phyloP scores from a whole-genome alignment of 2,113 vertebrate species.

The Murina feae region DNA sequence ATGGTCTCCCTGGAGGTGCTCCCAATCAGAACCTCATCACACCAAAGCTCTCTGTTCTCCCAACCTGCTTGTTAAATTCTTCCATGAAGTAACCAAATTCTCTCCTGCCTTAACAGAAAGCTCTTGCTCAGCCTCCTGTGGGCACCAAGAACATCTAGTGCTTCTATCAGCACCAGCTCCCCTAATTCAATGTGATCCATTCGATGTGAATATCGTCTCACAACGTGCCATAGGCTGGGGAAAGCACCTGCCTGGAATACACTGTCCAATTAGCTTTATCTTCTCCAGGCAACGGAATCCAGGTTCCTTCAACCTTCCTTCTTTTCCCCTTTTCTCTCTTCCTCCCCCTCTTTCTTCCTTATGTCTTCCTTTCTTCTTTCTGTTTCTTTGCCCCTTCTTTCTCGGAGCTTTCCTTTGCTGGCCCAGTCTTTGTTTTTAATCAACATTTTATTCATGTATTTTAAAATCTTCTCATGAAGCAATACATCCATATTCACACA shows the following conservation, averaged over 20 bases:
- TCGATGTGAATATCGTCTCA: not conserved
- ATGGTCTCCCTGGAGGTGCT: not conserved
- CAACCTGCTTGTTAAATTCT: not conserved
- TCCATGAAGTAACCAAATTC: not conserved
- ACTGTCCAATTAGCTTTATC: not conserved
- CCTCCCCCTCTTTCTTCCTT: not conserved
- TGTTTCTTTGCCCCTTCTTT: not conserved
- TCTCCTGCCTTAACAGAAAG: not conserved
- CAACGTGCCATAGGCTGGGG: not conserved
- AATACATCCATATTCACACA: not conserved
- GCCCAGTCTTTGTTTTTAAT: not conserved
- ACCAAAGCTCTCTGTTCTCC: not conserved
- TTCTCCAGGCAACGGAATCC: not conserved
- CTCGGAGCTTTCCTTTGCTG: not conserved
- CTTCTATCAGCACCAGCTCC: not conserved
- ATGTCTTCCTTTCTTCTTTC: not conserved
- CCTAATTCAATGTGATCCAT: not conserved
- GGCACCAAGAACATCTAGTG: not conserved
- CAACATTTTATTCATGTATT: slow-evolving; percentile 4
- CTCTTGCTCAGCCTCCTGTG: not conserved
- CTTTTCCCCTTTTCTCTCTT: not conserved
- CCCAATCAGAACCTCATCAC: not conserved
- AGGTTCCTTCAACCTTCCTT: not conserved
- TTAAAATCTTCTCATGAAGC: not conserved
- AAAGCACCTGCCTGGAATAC: not conserved